phyloP scores from a whole-genome alignment of 2,113 vertebrate genomes.

The Alces alces region DNA sequence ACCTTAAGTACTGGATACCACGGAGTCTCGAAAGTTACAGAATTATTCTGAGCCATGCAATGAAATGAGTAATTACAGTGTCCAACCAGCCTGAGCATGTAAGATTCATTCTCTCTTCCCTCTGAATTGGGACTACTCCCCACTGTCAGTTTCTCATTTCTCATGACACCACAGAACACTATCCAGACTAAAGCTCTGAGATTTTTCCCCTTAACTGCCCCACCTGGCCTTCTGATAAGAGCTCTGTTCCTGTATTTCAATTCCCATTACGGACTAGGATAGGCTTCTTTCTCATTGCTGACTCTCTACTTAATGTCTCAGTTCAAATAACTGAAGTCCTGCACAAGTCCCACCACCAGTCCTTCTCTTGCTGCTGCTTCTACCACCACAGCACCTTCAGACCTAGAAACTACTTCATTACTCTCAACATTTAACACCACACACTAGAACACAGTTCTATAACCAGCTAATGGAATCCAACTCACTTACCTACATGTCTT shows the following conservation, averaged over 20 bases:
- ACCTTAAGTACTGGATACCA: background rate
- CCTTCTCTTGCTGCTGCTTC: background rate
- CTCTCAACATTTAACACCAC: background rate
- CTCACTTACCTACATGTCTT: background rate
- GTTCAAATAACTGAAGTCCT: background rate
- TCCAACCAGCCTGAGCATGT: background rate
- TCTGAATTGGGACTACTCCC: background rate
- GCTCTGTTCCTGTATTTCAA: background rate
- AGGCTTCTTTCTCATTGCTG: background rate
- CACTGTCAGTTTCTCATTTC: background rate
- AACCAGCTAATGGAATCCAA: background rate
- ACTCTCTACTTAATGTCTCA: background rate
- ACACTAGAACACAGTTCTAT: too few species aligned
- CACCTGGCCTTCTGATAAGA: background rate
- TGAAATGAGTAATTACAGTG: constrained; percentile 14
- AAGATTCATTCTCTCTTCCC: background rate
- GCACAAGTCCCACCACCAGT: background rate
- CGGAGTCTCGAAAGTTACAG: constrained; percentile 2
- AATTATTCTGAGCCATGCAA: constrained; percentile 12
- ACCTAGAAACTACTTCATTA: background rate
- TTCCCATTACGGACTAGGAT: background rate
- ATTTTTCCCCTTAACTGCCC: background rate
- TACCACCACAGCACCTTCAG: background rate
- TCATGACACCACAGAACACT: background rate
- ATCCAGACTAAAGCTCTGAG: background rate